Evolutionary conservation across 2,113 vertebrate genomes (phyloP), one percentile per base, ranked within the genome.

Genomic region (Psilopsiagon aurifrons): DNA sequence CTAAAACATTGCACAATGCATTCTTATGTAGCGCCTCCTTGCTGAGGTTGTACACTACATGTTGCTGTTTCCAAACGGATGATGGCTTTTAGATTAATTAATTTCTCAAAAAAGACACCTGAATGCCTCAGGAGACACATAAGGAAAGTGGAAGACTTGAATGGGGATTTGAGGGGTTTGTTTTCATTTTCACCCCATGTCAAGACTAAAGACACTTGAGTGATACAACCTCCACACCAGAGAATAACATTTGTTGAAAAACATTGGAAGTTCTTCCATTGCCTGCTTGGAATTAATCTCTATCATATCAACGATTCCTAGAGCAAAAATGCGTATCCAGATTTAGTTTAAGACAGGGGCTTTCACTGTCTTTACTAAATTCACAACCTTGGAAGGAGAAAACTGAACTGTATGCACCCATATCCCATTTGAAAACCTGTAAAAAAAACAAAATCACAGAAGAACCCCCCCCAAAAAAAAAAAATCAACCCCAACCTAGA

Each of bases 31-130:
- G 41, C 15, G 24, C 10, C 37, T 90, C 28, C 18, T 47, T 74
- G 18, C 43, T 67, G 60, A 51, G 37, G 55, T 7, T 68, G 39
- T 37, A 24, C n/a, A 24, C 41, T 66, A 55, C 37, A 8, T 6
- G 19, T 29, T 64, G 25, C 41, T 75, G 9, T 41, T 86, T 74
- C 54, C 54, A 74, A 83, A 78, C 0, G 0, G n/a, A n/a, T 22
- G 12, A 66, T 33, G 33, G 33, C 9, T 88, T 92, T 88, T 27
- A 77, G 49, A 33, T 31, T 80, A 44, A 90, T 24, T 3, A 76
- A 81, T 22, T 93, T 88, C 43, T 78, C 33, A 27, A n/a, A 93
- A 93, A 68, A 44, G 35, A 84, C 27, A 62, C 29, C 17, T 24
- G 55, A 87, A 75, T 15, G 74, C 9, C 10, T 60, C 52, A 31